A percentile compares a stretch with the other conserved stretches of the same genome.
Evolutionary conservation across 2,113 vertebrate species (phyloP).

Genomic region (Pongo abelii): DNA sequence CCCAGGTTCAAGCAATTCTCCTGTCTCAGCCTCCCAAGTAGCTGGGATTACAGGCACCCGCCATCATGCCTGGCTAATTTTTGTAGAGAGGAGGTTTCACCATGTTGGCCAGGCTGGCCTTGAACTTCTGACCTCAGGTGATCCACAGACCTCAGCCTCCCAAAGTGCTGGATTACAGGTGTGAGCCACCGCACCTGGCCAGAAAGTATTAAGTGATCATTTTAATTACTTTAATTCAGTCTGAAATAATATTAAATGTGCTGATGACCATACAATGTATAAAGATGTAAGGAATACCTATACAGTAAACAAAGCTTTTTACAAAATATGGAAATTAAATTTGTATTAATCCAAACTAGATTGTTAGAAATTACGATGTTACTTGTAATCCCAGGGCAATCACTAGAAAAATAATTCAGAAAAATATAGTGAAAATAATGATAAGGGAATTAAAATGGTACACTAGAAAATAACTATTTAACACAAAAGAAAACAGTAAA

Average conservation of each 20-base stretch:
- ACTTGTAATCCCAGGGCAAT: background rate
- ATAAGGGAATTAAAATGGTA: background rate
- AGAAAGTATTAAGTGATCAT: background rate
- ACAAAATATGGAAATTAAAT: background rate
- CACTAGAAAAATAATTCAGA: background rate
- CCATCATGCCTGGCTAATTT: background rate
- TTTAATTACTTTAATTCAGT: background rate
- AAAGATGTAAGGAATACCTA: background rate
- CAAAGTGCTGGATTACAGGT: background rate
- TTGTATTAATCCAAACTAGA: background rate
- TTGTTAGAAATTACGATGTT: background rate
- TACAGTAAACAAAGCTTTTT: background rate
- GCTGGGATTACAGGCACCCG: background rate
- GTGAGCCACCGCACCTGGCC: background rate
- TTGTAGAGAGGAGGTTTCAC: background rate
- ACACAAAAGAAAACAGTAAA: background rate
- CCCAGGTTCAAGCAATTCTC: background rate
- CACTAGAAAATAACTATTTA: background rate
- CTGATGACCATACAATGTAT: background rate
- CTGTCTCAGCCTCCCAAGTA: background rate
- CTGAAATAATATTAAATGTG: background rate
- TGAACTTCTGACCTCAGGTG: background rate
- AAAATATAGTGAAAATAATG: background rate
- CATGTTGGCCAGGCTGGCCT: background rate
- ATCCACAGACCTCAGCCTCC: background rate